Conservation (phyloP, 92 coral and sea anemone species). For the Parazoanthus atlanticus region DNA sequence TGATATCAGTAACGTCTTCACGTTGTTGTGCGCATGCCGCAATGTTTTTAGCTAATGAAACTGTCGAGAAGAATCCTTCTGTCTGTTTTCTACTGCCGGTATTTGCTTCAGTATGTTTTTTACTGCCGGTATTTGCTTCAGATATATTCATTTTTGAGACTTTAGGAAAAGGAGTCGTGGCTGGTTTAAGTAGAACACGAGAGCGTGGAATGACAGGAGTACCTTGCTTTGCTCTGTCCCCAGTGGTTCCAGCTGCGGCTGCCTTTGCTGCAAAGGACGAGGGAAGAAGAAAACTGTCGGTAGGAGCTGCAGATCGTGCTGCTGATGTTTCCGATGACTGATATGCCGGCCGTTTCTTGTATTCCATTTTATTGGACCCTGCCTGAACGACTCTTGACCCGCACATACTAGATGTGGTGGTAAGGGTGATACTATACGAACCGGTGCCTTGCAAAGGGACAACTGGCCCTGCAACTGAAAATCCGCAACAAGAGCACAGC, state of each 20-base stretch:
- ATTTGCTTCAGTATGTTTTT: not conserved
- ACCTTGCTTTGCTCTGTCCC: not conserved
- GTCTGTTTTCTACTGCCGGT: not conserved
- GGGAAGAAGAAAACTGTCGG: slow-evolving; percentile 21
- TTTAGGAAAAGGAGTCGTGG: not conserved
- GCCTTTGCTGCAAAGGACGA: slow-evolving; percentile 41
- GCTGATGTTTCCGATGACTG: not conserved
- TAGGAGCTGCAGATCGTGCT: not conserved
- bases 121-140: not conserved
- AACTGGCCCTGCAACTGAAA: not conserved
- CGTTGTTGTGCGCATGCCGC: not conserved
- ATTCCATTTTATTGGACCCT: not conserved
- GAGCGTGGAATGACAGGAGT: slow-evolving; percentile 28
- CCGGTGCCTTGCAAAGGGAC: slow-evolving; percentile 7
- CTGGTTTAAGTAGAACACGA: slow-evolving; percentile 2
- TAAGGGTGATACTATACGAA: slow-evolving; percentile 3
- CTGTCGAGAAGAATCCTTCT: not conserved
- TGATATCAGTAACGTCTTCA: not conserved
- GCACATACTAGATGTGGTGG: slow-evolving; percentile 12
- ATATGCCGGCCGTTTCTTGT: not conserved
- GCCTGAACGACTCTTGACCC: not conserved
- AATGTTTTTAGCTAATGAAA: not conserved
- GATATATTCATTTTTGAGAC: not conserved
- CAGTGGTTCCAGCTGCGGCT: not conserved
- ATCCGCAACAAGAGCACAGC: slow-evolving; percentile 54